Evolutionary conservation across 2,113 vertebrate species (phyloP).

Genomic region (Nyctereutes procyonoides): DNA sequence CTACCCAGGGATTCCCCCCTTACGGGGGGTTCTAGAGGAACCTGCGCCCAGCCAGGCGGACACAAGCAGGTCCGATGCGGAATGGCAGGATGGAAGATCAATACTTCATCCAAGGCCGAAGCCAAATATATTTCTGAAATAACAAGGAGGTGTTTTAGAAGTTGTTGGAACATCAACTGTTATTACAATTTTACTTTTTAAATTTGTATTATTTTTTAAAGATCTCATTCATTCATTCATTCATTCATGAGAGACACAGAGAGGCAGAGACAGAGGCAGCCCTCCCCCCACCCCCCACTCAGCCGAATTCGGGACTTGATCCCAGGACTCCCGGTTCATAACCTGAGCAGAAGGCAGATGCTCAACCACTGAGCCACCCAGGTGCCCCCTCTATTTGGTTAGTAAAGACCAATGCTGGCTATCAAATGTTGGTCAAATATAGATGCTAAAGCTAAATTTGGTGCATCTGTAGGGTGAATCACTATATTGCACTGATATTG

Average conservation of each 20-base stretch:
- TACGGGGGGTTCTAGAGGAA: neutral
- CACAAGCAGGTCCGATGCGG: rapidly evolving
- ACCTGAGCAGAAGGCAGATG: no score
- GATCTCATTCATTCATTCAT: no score
- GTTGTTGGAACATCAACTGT: neutral
- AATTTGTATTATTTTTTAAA: no score
- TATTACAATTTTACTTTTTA: neutral
- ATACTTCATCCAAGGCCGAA: neutral
- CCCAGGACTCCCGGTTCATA: no score
- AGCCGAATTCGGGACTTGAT: no score
- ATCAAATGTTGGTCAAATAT: neutral
- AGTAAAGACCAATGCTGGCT: neutral
- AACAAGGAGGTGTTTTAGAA: neutral
- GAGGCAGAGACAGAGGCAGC: no score
- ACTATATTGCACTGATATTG: neutral
- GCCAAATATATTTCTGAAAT: neutral
- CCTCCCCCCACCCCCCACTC: no score
- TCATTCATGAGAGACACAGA: no score
- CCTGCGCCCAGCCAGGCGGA: neutral
- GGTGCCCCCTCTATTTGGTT: no score
- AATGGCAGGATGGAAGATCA: neutral
- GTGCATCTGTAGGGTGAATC: neutral
- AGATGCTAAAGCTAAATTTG: neutral
- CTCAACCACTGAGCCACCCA: no score
- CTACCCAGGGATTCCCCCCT: no score